Evolutionary conservation across 2,888 invertebrate genomes (phyloP), one percentile per base, ranked within the genome.

Genomic region (Drosophila tripunctata): DNA sequence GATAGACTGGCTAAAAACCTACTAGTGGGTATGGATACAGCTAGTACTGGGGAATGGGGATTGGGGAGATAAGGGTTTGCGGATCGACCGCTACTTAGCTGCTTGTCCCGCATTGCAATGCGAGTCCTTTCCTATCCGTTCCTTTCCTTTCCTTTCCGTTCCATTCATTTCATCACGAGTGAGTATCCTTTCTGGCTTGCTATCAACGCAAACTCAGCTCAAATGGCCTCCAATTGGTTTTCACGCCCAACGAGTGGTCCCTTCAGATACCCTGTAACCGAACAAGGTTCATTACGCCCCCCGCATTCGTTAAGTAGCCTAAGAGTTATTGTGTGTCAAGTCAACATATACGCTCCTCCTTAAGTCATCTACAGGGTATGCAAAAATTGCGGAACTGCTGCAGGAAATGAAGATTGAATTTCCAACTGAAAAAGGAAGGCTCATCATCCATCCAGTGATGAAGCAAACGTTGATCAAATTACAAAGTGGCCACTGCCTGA

Each of bases 331-430:
- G n/a, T n/a, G n/a, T n/a, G n/a, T n/a, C n/a, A n/a, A n/a, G n/a
- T n/a, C n/a, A n/a, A n/a, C n/a, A n/a, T n/a, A n/a, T n/a, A n/a
- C n/a, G n/a, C n/a, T n/a, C n/a, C n/a, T n/a, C n/a, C n/a, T n/a
- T n/a, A n/a, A n/a, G n/a, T n/a, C n/a, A n/a, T 3, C 21, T 6
- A 33, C 15, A 22, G 10, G 52, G 56, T 48, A 52, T 65, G 21
- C 27, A 55, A 47, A 70, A 48, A 30, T 66, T 43, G 24, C 55
- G 67, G 45, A 72, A 64, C 57, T 71, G 52, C 45, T 30, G 55
- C 74, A 50, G 74, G 74, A 71, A 71, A 71, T 73, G 68, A 54
- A 67, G 68, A 74, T 71, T 67, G 57, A 74, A 74, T 71, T 74
- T 62, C 52, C 74, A 51, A 48, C 41, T 45, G 38, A 17, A 22